phyloP scores from a whole-genome alignment of 1,140 invertebrate genomes.

The Samia ricini region DNA sequence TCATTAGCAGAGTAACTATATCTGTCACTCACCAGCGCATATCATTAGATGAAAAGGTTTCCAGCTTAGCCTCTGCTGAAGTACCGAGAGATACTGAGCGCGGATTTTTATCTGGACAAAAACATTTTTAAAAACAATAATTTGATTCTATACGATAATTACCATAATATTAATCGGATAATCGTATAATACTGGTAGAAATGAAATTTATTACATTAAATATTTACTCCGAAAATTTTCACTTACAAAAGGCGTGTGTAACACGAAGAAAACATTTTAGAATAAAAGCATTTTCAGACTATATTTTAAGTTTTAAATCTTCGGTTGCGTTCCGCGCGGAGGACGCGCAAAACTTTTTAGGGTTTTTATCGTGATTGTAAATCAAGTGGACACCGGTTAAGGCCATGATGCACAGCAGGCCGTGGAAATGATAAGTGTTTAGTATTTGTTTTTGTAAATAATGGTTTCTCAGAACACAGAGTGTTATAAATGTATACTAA shows the following conservation, averaged over 20 bases:
- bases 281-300: constrained; percentile 34
- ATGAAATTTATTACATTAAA: not conserved
- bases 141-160: no score
- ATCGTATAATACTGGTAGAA: not conserved
- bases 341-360: constrained; percentile 65
- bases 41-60: no score
- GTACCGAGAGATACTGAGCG: no score
- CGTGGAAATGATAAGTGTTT: constrained; percentile 67
- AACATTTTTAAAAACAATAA: no score
- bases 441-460: constrained; percentile 60
- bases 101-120: no score
- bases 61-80: no score
- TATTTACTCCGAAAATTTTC: not conserved
- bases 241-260: not conserved
- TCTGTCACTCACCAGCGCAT: no score
- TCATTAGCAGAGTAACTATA: no score
- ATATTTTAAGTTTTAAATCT: constrained; percentile 71
- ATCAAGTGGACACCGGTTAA: constrained; percentile 72
- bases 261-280: not conserved
- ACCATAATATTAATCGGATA: no score
- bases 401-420: constrained; percentile 51
- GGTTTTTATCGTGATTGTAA: constrained; percentile 72
- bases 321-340: constrained; percentile 50
- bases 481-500: not conserved
- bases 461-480: constrained; percentile 48